phyloP scores from a whole-genome alignment of 1,140 invertebrate genomes.

The Zeugodacus cucurbitae region DNA sequence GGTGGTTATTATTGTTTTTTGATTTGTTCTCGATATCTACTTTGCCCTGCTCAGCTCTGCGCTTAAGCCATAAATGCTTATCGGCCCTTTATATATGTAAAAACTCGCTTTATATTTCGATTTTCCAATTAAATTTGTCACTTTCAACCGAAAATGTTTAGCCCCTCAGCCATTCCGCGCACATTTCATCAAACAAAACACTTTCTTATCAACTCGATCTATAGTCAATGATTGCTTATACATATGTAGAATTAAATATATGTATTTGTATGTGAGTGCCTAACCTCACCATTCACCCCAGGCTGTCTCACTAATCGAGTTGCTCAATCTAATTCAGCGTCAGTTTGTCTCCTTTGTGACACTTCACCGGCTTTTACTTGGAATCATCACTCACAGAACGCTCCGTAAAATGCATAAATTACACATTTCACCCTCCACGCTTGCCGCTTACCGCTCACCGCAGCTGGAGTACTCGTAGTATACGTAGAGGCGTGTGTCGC shows the following conservation, averaged over 20 bases:
- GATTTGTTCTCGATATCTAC: too few relatives aligned
- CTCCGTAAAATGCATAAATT: conserved; percentile 6
- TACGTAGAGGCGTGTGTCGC: neutral
- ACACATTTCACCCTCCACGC: neutral
- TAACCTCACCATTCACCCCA: neutral
- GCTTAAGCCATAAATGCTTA: too few relatives aligned
- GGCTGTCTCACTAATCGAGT: neutral
- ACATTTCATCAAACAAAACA: neutral
- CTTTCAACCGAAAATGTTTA: neutral
- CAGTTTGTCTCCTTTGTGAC: conserved; percentile 9
- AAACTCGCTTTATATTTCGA: neutral
- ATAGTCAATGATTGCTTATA: neutral
- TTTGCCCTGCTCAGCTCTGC: too few relatives aligned
- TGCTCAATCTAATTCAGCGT: neutral
- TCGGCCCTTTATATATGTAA: neutral
- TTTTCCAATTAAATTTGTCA: neutral
- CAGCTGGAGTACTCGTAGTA: too few relatives aligned
- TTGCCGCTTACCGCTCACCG: too few relatives aligned
- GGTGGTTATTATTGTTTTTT: too few relatives aligned
- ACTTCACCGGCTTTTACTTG: neutral
- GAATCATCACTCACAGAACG: conserved; percentile 16
- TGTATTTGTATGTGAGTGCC: neutral
- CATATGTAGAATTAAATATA: neutral
- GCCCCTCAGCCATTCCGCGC: neutral
- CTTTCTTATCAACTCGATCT: neutral